phyloP scores from a whole-genome alignment of 23 tunicate genomes.

The Ciona savignyi region DNA sequence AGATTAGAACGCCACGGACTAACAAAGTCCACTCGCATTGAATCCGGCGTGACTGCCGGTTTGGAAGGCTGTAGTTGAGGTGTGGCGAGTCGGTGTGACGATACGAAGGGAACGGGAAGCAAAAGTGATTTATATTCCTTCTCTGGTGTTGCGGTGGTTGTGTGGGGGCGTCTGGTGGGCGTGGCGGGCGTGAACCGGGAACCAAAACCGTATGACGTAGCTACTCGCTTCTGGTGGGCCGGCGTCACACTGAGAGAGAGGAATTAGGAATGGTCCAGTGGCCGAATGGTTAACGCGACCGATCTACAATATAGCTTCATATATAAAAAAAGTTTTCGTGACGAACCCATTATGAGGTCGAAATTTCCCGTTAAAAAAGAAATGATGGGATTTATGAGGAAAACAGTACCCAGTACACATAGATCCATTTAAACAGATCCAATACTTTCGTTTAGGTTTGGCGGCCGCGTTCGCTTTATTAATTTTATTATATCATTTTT shows the following conservation, averaged over 20 bases:
- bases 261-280: not conserved
- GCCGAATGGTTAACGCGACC: too few relatives aligned
- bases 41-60: not conserved
- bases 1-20: constrained; percentile 9
- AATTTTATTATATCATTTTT: too few relatives aligned
- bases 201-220: constrained; percentile 19
- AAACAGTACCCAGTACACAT: too few relatives aligned
- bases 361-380: too few relatives aligned
- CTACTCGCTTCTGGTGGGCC: constrained; percentile 12
- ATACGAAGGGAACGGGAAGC: constrained; percentile 26
- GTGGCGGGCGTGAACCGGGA: not conserved
- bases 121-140: not conserved
- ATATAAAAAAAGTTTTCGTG: too few relatives aligned
- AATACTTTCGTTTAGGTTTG: too few relatives aligned
- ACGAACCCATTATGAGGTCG: too few relatives aligned
- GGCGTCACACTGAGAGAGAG: constrained; percentile 12
- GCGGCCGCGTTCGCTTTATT: too few relatives aligned
- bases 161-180: constrained; percentile 18
- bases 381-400: too few relatives aligned
- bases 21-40: constrained; percentile 1
- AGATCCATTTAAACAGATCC: too few relatives aligned
- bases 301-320: too few relatives aligned
- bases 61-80: not conserved
- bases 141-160: not conserved
- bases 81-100: not conserved